These are phyloP conservation scores for Tamandua tetradactyla DNA, from an alignment of 2,797 vertebrate genomes.

Conservation along the genomic window DNA sequence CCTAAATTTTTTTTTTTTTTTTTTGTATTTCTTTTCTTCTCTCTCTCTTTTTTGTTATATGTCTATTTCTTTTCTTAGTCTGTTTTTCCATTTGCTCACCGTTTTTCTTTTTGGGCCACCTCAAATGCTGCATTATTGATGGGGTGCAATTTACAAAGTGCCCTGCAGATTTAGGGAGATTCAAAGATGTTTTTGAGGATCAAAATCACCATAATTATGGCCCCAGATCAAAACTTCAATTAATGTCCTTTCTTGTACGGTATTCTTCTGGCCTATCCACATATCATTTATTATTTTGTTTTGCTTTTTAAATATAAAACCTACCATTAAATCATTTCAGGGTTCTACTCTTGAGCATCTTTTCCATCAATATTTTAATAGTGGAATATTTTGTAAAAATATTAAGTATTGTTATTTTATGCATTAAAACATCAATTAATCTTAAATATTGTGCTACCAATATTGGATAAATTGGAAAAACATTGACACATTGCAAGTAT, in stretches of 20 bases:
- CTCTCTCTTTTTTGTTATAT: not conserved
- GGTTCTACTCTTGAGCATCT: not conserved
- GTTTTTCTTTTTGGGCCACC: constrained; percentile 13
- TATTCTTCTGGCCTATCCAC: not conserved
- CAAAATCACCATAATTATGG: not conserved
- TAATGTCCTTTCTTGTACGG: not conserved
- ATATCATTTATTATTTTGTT: not conserved
- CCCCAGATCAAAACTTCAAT: not conserved
- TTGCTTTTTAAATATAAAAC: not conserved
- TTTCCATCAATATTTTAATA: not conserved
- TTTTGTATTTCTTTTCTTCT: not conserved
- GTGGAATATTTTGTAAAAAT: constrained; percentile 10
- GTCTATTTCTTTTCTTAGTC: not conserved
- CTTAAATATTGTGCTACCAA: not conserved
- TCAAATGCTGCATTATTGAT: not conserved
- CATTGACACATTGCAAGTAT: not conserved
- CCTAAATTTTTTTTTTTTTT: constrained; percentile 16
- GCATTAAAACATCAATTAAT: not conserved
- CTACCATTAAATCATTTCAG: not conserved
- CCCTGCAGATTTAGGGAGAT: not conserved
- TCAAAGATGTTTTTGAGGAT: not conserved
- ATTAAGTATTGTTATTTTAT: not conserved
- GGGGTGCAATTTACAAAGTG: not conserved
- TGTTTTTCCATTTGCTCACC: not conserved
- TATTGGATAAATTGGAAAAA: not conserved